Evolutionary conservation across 2,113 vertebrate genomes (phyloP).

Genomic region (Lagenorhynchus albirostris): DNA sequence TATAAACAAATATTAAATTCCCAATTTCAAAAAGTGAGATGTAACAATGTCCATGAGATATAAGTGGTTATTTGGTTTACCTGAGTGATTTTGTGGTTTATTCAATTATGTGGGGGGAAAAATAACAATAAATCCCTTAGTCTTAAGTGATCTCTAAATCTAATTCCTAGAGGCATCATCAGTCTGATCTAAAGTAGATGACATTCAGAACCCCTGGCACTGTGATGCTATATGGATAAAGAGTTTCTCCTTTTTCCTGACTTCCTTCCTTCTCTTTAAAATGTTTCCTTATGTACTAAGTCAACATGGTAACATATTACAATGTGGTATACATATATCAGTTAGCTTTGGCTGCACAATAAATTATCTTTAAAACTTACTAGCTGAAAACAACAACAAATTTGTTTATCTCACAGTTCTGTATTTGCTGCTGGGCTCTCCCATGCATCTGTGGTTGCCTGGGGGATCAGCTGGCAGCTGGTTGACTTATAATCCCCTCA

Average conservation of each 20-base stretch:
- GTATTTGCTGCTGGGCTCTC: background rate
- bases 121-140: background rate
- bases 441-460: background rate
- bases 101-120: background rate
- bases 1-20: background rate
- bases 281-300: background rate
- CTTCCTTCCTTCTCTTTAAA: background rate
- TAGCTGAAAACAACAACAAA: background rate
- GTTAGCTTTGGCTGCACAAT: background rate
- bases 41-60: background rate
- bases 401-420: background rate
- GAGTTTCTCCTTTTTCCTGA: background rate
- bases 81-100: background rate
- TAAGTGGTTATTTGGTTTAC: background rate
- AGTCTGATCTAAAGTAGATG: background rate
- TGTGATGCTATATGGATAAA: background rate
- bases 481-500: background rate
- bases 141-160: background rate
- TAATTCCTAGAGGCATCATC: background rate
- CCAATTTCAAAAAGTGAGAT: background rate
- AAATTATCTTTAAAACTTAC: background rate
- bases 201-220: background rate
- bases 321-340: background rate
- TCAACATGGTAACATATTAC: background rate
- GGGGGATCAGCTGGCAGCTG: background rate